These are phyloP conservation scores for Megaptera novaeangliae DNA, from an alignment of 2,113 vertebrate genomes.

Conservation along the genomic window DNA sequence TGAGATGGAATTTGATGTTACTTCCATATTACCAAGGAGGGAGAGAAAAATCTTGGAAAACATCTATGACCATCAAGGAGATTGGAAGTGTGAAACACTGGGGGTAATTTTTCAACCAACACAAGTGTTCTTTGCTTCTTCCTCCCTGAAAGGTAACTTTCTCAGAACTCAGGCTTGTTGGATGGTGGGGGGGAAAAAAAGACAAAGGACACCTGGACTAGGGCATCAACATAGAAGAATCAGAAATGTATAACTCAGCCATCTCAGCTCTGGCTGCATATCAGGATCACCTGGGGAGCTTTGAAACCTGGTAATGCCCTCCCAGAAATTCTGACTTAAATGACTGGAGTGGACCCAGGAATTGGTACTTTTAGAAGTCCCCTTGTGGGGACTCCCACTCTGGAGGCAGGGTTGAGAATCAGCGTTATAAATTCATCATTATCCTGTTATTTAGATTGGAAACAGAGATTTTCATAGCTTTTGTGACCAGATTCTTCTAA, in stretches of 20 bases:
- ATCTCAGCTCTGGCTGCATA: neutral
- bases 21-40: neutral
- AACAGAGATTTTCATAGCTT: neutral
- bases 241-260: neutral
- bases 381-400: neutral
- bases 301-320: neutral
- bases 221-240: neutral
- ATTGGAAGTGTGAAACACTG: neutral
- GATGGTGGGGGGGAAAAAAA: neutral
- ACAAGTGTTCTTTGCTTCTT: neutral
- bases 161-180: neutral
- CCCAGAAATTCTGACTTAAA: neutral
- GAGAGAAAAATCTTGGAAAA: neutral
- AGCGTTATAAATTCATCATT: neutral
- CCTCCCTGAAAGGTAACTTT: neutral
- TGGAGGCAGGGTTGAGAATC: neutral
- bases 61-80: neutral
- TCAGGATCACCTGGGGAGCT: neutral
- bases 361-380: neutral
- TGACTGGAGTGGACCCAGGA: neutral
- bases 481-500: neutral
- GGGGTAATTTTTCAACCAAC: neutral
- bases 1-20: neutral
- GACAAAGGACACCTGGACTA: neutral
- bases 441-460: neutral